These are phyloP conservation scores for Callinectes sapidus DNA, from an alignment of 2,888 invertebrate genomes.

Conservation along the genomic window DNA sequence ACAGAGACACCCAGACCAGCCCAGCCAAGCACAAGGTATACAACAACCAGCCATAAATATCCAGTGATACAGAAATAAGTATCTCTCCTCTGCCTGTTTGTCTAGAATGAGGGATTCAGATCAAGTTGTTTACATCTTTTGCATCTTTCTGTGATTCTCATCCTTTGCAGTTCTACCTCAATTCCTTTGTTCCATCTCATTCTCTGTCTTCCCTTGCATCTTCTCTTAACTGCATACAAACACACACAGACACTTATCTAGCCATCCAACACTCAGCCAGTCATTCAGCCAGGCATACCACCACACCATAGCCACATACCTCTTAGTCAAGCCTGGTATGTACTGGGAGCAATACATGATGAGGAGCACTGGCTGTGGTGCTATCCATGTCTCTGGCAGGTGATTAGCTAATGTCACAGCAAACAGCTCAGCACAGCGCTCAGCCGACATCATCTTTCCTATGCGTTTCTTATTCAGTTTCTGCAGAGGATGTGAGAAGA, in stretches of 20 bases:
- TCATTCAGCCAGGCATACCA: background rate
- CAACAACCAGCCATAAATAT: background rate
- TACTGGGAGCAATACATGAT: conserved; percentile 81
- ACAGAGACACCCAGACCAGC: background rate
- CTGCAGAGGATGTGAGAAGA: conserved; percentile 73
- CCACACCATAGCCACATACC: conserved; percentile 42
- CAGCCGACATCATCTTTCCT: conserved; percentile 77
- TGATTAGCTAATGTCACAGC: conserved; percentile 78
- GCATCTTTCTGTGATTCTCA: background rate
- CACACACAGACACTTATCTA: background rate
- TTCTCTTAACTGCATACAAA: background rate
- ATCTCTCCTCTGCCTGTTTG: too few species aligned
- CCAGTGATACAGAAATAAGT: background rate
- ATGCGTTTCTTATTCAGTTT: conserved; percentile 73
- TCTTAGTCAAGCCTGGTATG: conserved; percentile 36
- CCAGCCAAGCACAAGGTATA: background rate
- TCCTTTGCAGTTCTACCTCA: background rate
- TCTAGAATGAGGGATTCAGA: too few species aligned
- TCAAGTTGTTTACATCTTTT: too few species aligned
- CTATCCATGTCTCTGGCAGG: conserved; percentile 84
- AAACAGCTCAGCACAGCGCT: conserved; percentile 78
- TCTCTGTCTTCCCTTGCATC: background rate
- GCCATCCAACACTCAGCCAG: conserved; percentile 1
- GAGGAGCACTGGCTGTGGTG: conserved; percentile 81
- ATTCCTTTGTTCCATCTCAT: background rate